phyloP scores from a whole-genome alignment of 2,888 invertebrate species.

The Eilema depressum region DNA sequence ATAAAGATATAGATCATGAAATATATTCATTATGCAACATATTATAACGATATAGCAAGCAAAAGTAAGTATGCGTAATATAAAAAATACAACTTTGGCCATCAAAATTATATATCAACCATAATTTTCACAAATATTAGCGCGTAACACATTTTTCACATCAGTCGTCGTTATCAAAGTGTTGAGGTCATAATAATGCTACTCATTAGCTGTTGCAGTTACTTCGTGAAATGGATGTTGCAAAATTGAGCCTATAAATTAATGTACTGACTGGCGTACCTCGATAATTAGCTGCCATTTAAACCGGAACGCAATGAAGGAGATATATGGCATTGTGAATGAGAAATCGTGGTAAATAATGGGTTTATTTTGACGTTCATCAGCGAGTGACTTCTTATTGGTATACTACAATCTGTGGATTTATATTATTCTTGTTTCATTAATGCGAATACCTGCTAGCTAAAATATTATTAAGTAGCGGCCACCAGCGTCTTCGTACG shows the following conservation, averaged over 20 bases:
- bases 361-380: conserved; percentile 12
- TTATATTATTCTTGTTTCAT: neutral
- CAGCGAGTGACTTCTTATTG: neutral
- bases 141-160: neutral
- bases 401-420: neutral
- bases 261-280: conserved; percentile 42
- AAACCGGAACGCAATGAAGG: conserved; percentile 41
- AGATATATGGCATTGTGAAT: conserved; percentile 39
- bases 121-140: neutral
- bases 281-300: conserved; percentile 48
- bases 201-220: conserved; percentile 6
- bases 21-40: too few relatives aligned
- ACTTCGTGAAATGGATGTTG: conserved; percentile 5
- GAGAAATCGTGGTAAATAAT: conserved; percentile 38
- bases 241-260: conserved; percentile 42
- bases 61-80: too few relatives aligned
- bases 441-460: too few relatives aligned
- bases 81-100: too few relatives aligned
- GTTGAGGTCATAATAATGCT: neutral
- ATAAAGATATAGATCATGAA: too few relatives aligned
- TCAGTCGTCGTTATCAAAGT: neutral
- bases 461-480: too few relatives aligned
- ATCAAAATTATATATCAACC: neutral
- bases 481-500: too few relatives aligned
- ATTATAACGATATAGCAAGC: too few relatives aligned